phyloP scores from a whole-genome alignment of 2,888 invertebrate species.

The Ommatoiulus sabulosus region DNA sequence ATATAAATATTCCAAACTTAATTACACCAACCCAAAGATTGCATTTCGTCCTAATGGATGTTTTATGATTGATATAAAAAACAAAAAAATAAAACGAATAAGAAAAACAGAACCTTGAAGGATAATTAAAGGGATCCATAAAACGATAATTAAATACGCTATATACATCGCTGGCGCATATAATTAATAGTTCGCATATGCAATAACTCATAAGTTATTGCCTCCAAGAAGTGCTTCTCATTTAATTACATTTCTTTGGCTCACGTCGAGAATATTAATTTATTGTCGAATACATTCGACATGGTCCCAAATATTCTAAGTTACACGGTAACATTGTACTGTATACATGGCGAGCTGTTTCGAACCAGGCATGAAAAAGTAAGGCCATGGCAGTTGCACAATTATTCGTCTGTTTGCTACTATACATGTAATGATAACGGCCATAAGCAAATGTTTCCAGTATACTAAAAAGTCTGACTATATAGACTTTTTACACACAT shows the following conservation, averaged over 20 bases:
- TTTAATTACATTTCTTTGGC: slow-evolving; percentile 23
- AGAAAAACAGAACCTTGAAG: slow-evolving; percentile 7
- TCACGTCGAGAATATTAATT: slow-evolving; percentile 16
- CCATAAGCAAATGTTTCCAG: no score
- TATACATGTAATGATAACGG: no score
- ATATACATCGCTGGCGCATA: not conserved
- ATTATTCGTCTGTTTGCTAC: no score
- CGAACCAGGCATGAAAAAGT: no score
- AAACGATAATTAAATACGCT: not conserved
- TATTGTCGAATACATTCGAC: not conserved
- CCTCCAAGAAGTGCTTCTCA: not conserved
- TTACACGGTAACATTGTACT: not conserved
- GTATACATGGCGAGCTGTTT: no score
- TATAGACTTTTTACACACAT: no score
- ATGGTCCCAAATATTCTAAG: not conserved
- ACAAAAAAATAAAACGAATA: not conserved
- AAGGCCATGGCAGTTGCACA: no score
- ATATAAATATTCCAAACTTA: not conserved
- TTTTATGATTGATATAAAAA: slow-evolving; percentile 17
- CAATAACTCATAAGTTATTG: slow-evolving; percentile 37
- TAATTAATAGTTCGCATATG: slow-evolving; percentile 24
- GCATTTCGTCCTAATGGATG: not conserved
- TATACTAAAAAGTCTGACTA: no score
- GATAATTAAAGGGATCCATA: slow-evolving; percentile 33
- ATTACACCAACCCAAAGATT: not conserved